phyloP scores from a whole-genome alignment of 2,888 invertebrate species.

The Antheraea yamamai region DNA sequence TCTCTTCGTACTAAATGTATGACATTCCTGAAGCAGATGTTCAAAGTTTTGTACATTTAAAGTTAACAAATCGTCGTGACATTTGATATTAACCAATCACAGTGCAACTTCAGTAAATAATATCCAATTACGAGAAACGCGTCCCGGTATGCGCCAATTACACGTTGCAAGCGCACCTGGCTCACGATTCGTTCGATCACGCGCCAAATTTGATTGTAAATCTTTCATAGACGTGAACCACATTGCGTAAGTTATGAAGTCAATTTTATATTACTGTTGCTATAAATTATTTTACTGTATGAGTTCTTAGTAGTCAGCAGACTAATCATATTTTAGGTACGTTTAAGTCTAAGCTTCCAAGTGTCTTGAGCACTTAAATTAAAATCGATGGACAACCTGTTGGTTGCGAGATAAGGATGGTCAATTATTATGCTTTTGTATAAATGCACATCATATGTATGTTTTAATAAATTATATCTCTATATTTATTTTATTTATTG shows the following conservation, averaged over 20 bases:
- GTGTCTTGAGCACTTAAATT: neutral
- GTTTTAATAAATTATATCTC: neutral
- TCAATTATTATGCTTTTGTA: too few relatives aligned
- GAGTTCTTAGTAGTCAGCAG: neutral
- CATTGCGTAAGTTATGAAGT: constrained; percentile 33
- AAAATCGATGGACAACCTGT: too few relatives aligned
- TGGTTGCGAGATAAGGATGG: too few relatives aligned
- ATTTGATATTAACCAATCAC: constrained; percentile 57
- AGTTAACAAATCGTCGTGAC: constrained; percentile 43
- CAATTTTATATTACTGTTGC: neutral
- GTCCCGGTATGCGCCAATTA: constrained; percentile 76
- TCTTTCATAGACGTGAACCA: constrained; percentile 52
- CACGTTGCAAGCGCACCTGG: constrained; percentile 71
- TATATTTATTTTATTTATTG: too few relatives aligned
- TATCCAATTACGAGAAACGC: constrained; percentile 72
- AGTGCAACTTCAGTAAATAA: constrained; percentile 70
- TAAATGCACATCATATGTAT: too few relatives aligned
- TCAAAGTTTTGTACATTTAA: neutral
- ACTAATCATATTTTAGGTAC: neutral
- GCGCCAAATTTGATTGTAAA: constrained; percentile 63
- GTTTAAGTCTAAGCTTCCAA: neutral
- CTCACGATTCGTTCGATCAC: constrained; percentile 71
- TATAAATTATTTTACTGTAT: neutral
- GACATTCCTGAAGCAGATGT: too few relatives aligned
- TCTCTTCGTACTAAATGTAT: too few relatives aligned